Evolutionary conservation across 2,113 vertebrate species (phyloP).

Genomic region (Parus major): DNA sequence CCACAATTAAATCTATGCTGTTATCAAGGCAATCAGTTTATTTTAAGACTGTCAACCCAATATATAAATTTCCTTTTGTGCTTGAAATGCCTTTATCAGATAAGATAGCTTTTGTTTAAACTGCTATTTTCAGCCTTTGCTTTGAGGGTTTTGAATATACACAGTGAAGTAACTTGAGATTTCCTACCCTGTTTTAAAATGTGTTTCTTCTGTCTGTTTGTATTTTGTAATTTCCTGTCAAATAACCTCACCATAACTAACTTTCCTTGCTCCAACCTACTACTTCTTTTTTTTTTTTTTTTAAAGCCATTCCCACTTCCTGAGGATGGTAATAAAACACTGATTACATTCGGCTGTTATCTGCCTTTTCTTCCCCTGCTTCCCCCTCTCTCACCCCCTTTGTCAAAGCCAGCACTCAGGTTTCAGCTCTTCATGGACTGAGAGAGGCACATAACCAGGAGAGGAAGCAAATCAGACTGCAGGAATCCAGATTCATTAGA

Average conservation of each 20-base stretch:
- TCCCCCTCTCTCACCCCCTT: slow-evolving; percentile 34
- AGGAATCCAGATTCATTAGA: slow-evolving; percentile 63
- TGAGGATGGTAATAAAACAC: slow-evolving; percentile 82
- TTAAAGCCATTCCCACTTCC: slow-evolving; percentile 71
- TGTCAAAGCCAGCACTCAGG: slow-evolving; percentile 55
- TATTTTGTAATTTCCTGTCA: slow-evolving; percentile 85
- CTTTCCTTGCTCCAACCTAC: slow-evolving; percentile 76
- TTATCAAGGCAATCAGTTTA: slow-evolving; percentile 77
- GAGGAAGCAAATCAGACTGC: slow-evolving; percentile 71
- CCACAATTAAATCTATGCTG: slow-evolving; percentile 72
- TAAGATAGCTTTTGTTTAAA: slow-evolving; percentile 83
- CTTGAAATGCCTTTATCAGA: slow-evolving; percentile 79
- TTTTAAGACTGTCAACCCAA: slow-evolving; percentile 76
- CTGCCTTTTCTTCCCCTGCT: slow-evolving; percentile 61
- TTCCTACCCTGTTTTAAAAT: slow-evolving; percentile 76
- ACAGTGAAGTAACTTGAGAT: slow-evolving; percentile 76
- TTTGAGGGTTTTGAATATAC: slow-evolving; percentile 74
- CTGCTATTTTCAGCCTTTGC: slow-evolving; percentile 80
- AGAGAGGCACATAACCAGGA: not conserved
- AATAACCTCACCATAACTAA: slow-evolving; percentile 82
- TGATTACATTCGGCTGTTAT: slow-evolving; percentile 79
- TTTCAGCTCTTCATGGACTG: slow-evolving; percentile 57
- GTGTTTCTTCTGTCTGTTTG: slow-evolving; percentile 81
- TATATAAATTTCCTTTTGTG: slow-evolving; percentile 82
- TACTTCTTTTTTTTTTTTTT: not conserved